Evolutionary conservation across 2,888 invertebrate genomes (phyloP).

Genomic region (Dione juno): DNA sequence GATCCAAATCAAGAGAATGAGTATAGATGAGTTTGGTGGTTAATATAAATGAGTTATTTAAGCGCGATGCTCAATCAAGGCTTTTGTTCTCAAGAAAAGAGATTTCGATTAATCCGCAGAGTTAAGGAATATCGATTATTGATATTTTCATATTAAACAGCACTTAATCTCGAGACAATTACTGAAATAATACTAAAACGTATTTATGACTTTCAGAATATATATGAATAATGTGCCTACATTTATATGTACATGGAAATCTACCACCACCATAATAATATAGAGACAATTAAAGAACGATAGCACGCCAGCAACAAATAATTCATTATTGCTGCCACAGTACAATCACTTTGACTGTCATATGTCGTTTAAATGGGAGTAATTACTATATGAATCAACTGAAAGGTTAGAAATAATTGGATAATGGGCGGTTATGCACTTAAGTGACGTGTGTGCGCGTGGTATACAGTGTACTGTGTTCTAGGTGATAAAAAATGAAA

Average conservation of each 20-base stretch:
- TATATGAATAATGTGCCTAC: background rate
- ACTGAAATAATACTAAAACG: background rate
- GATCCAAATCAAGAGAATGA: conserved; percentile 73
- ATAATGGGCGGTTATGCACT: conserved; percentile 76
- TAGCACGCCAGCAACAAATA: conserved; percentile 80
- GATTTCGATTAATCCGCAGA: conserved; percentile 13
- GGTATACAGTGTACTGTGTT: conserved; percentile 50
- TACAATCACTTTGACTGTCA: conserved; percentile 82
- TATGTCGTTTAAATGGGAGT: conserved; percentile 71
- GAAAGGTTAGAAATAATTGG: conserved; percentile 83
- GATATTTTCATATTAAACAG: background rate
- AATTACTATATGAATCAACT: conserved; percentile 60
- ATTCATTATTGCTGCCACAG: conserved; percentile 75
- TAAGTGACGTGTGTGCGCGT: conserved; percentile 70
- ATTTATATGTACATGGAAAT: background rate
- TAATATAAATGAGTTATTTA: conserved; percentile 71
- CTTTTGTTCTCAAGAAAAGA: conserved; percentile 46
- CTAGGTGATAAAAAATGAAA: conserved; percentile 49
- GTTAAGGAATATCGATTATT: background rate
- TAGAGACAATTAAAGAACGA: conserved; percentile 63
- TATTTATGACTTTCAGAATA: background rate
- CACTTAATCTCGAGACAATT: background rate
- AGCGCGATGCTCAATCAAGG: conserved; percentile 64
- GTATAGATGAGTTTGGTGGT: conserved; percentile 79
- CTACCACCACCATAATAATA: conserved; percentile 33